Conservation (phyloP, 2,797 vertebrate species). For the Mionectes olivaceus region DNA sequence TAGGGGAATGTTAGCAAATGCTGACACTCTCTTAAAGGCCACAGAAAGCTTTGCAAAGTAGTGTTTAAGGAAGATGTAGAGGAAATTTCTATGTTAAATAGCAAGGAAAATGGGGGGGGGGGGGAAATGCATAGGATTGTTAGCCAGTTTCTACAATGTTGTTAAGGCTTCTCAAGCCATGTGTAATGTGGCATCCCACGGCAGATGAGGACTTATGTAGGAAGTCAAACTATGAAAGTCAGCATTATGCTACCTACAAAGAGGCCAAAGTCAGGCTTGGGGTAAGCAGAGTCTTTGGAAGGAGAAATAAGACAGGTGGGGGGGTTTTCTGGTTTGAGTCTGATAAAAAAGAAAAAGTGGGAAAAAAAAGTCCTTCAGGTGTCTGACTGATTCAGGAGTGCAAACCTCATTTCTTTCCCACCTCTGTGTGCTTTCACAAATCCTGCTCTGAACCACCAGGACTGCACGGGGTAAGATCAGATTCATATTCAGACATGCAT, state of each 20-base stretch:
- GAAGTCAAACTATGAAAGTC: background rate
- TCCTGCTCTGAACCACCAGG: background rate
- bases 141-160: background rate
- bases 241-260: background rate
- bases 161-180: background rate
- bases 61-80: background rate
- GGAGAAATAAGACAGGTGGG: background rate
- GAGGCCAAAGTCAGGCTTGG: background rate
- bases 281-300: background rate
- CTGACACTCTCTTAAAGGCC: background rate
- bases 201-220: background rate
- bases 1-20: background rate
- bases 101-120: background rate
- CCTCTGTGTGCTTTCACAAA: rapidly evolving
- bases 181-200: background rate
- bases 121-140: rapidly evolving
- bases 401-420: background rate
- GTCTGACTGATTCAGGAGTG: background rate
- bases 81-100: background rate
- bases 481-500: background rate
- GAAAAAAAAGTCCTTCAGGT: background rate
- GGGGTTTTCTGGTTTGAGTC: background rate
- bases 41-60: background rate
- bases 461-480: background rate
- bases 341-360: background rate